A percentile compares a stretch with the other conserved stretches of the same genome.
These are phyloP conservation scores for Standfussiana lucernea DNA, from an alignment of 2,888 invertebrate genomes.

Conservation along the genomic window DNA sequence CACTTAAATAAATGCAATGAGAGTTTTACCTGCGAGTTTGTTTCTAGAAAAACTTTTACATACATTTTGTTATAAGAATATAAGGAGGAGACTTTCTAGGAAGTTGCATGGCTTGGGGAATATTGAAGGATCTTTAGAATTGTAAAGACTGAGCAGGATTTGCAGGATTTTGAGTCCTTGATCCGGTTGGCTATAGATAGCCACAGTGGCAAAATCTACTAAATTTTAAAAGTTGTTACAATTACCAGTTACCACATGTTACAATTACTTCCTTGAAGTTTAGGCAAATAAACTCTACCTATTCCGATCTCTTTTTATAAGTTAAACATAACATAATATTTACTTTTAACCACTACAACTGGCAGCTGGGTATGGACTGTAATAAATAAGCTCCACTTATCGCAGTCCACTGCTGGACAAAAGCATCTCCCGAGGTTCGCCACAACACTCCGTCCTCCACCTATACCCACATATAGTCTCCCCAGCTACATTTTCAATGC, in stretches of 20 bases:
- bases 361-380: not conserved
- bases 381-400: not conserved
- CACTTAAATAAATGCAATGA: slow-evolving; percentile 39
- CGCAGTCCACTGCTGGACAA: not conserved
- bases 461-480: not conserved
- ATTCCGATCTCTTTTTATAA: too few species aligned
- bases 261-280: too few species aligned
- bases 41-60: slow-evolving; percentile 10
- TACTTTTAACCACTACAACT: not conserved
- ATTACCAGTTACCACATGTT: too few species aligned
- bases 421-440: too few species aligned
- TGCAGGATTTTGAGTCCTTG: not conserved
- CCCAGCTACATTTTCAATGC: not conserved
- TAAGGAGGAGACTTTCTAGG: not conserved
- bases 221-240: too few species aligned
- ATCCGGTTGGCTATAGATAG: not conserved
- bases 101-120: not conserved
- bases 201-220: not conserved
- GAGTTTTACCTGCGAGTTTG: slow-evolving; percentile 36
- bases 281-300: too few species aligned
- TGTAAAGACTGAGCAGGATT: not conserved
- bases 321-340: too few species aligned
- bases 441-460: not conserved
- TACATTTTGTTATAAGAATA: slow-evolving; percentile 9
- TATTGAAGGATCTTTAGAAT: not conserved